Evolutionary conservation across 1,140 invertebrate species (phyloP), one percentile per base, ranked within the genome.

Genomic region (Trichonephila inaurata): DNA sequence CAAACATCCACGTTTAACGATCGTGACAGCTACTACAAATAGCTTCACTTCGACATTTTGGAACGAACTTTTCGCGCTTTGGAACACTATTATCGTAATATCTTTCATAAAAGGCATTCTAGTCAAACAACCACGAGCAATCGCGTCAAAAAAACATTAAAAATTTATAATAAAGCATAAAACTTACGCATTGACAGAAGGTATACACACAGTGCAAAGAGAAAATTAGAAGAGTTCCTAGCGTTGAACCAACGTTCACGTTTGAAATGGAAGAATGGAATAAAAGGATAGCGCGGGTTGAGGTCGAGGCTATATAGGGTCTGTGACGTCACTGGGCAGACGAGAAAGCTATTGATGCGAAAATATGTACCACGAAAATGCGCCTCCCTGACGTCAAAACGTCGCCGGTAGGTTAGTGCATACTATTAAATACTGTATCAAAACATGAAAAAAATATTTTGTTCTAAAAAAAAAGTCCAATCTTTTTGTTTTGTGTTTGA

Each of bases 311-410:
- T 89, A 89, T 89, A 89, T 89, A 69, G 87, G 7, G 60, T 33
- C 21, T 18, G 64, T 89, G 87, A 89, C 87, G 87, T 89, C 87
- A 89, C 64, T 18, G 12, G 7, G 60, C 28, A 61, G 85, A 87
- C 85, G 85, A 33, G 60, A 61, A 62, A 33, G 72, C 85, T 77
- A 77, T 62, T 60, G 28, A 87, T 33, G 58, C 51, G 51, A 87
- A 88, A 40, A 51, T 66, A 89, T 44, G 87, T 89, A 89, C 51
- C 44, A 44, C 82, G 82, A 83, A 83, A 83, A 58, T 58, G 28
- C 72, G 33, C 72, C 72, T 77, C 72, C n/a, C 61, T 87, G 87
- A 89, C 87, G 87, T 89, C 87, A 89, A 69, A 89, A 19, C 51
- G 64, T 69, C 87, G 64, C 87, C 64, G 14, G 21, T 83, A 60